These are phyloP conservation scores for Pseudoips prasinana DNA, from an alignment of 2,888 invertebrate species.

Conservation along the genomic window DNA sequence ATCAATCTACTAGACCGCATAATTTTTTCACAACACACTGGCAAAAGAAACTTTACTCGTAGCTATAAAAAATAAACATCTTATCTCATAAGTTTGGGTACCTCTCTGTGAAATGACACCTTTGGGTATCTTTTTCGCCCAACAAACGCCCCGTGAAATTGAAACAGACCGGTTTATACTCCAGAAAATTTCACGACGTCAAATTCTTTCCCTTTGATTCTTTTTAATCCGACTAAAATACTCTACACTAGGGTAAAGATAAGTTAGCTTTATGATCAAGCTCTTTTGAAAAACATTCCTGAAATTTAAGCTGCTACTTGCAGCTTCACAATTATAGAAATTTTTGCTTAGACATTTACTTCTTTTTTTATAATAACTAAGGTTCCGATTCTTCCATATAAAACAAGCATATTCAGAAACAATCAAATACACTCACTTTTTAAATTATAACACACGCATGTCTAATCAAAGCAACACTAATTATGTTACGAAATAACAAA, in stretches of 20 bases:
- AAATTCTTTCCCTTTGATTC: conserved; percentile 50
- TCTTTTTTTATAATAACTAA: no score
- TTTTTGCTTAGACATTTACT: no score
- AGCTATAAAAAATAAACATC: conserved; percentile 62
- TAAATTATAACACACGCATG: no score
- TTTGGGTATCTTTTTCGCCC: conserved; percentile 74
- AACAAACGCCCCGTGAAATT: conserved; percentile 80
- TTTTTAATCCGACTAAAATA: conserved; percentile 44
- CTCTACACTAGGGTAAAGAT: conserved; percentile 12
- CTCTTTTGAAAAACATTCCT: background rate
- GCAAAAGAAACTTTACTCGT: conserved; percentile 42
- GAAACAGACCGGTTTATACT: conserved; percentile 70
- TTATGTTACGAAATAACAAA: no score
- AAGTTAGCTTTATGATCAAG: no score
- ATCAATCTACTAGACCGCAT: conserved; percentile 28
- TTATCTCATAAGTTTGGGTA: conserved; percentile 64
- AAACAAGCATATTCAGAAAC: no score
- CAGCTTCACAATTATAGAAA: no score
- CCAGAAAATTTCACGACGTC: conserved; percentile 53
- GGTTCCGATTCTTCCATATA: no score
- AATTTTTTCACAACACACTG: conserved; percentile 33
- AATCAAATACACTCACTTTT: no score
- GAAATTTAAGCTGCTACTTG: no score
- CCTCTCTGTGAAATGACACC: conserved; percentile 73
- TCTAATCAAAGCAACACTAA: no score